These are phyloP conservation scores for Ips typographus DNA, from an alignment of 1,140 invertebrate species.

Conservation along the genomic window DNA sequence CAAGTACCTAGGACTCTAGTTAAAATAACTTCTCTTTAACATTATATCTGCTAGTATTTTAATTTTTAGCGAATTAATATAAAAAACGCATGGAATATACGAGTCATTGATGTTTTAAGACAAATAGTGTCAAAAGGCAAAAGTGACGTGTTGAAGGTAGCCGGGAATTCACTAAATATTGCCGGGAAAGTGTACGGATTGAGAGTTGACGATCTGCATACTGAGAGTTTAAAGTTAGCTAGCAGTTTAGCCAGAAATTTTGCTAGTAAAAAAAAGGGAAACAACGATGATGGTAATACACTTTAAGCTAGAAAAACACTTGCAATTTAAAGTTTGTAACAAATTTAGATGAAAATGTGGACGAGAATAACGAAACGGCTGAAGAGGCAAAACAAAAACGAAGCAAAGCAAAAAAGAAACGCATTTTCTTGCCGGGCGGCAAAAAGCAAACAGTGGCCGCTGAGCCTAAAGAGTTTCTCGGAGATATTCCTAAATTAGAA, in stretches of 20 bases:
- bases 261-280: slow-evolving; percentile 49
- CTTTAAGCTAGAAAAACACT: too few relatives aligned
- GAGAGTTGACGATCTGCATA: slow-evolving; percentile 76
- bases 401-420: slow-evolving; percentile 48
- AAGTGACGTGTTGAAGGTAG: slow-evolving; percentile 72
- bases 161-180: slow-evolving; percentile 77
- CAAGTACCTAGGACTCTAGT: not conserved
- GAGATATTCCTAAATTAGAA: slow-evolving; percentile 37
- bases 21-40: not conserved
- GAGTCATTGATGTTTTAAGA: slow-evolving; percentile 80
- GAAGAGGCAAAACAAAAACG: slow-evolving; percentile 45
- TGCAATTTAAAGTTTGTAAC: too few relatives aligned
- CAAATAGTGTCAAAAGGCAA: slow-evolving; percentile 52
- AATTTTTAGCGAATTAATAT: slow-evolving; percentile 72
- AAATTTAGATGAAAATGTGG: slow-evolving; percentile 39
- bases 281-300: slow-evolving; percentile 48
- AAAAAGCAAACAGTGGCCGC: slow-evolving; percentile 35
- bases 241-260: slow-evolving; percentile 58
- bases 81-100: slow-evolving; percentile 82
- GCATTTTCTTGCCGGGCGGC: slow-evolving; percentile 13
- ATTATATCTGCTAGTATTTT: not conserved
- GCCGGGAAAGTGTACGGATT: slow-evolving; percentile 81
- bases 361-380: slow-evolving; percentile 23
- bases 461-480: slow-evolving; percentile 28
- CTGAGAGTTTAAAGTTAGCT: slow-evolving; percentile 76